phyloP scores from a whole-genome alignment of 92 coral and sea anemone species.

The Heteractis magnifica region DNA sequence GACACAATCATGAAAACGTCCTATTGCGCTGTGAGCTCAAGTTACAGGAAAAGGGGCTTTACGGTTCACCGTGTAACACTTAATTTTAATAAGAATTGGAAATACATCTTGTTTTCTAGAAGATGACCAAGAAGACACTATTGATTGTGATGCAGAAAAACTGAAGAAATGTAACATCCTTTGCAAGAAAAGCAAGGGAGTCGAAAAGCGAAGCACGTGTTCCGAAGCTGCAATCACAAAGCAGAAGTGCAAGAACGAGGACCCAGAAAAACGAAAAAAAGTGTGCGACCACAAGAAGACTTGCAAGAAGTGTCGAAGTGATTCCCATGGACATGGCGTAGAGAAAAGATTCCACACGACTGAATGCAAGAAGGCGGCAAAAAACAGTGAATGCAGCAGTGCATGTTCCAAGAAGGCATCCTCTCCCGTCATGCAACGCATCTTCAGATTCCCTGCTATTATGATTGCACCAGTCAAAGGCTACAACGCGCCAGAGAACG shows the following conservation, averaged over 20 bases:
- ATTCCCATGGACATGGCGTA: constrained; percentile 29
- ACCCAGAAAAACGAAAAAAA: constrained; percentile 35
- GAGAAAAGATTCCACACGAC: constrained; percentile 25
- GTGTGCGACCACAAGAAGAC: constrained; percentile 28
- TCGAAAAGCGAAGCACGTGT: constrained; percentile 11
- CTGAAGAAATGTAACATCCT: constrained; percentile 36
- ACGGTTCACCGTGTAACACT: not conserved
- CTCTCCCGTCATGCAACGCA: constrained; percentile 39
- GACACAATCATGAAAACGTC: too few species aligned
- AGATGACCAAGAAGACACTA: not conserved
- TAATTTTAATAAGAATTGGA: not conserved
- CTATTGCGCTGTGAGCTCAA: too few species aligned
- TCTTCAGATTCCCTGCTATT: constrained; percentile 35
- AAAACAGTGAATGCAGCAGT: constrained; percentile 38
- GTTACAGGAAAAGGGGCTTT: not conserved
- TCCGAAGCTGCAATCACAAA: not conserved
- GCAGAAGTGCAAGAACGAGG: constrained; percentile 39
- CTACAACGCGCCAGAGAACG: constrained; percentile 10
- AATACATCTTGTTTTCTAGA: not conserved
- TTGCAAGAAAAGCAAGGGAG: constrained; percentile 23
- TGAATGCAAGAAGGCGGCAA: constrained; percentile 8
- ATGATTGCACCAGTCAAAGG: constrained; percentile 38
- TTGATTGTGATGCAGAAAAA: constrained; percentile 6
- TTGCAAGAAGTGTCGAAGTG: constrained; percentile 16
- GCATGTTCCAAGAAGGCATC: constrained; percentile 31